These are phyloP conservation scores for Harpalus rufipes DNA, from an alignment of 2,888 invertebrate species.

Conservation along the genomic window DNA sequence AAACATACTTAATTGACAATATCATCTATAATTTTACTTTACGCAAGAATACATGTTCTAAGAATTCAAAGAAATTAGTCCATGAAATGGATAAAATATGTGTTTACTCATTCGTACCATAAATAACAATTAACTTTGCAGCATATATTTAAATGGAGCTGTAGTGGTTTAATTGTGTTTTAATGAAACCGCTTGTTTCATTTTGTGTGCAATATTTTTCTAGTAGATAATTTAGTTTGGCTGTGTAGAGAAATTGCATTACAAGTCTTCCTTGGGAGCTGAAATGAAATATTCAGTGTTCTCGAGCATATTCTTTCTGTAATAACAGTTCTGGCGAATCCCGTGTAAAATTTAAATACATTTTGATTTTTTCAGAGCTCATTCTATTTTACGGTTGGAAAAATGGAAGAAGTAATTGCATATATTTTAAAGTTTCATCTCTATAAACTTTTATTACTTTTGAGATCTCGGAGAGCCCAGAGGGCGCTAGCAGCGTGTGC, in stretches of 20 bases:
- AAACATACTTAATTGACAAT: too few relatives aligned
- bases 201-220: neutral
- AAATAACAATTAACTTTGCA: too few relatives aligned
- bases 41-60: neutral
- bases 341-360: slow-evolving; percentile 60
- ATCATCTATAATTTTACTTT: too few relatives aligned
- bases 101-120: too few relatives aligned
- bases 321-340: slow-evolving; percentile 11
- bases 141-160: too few relatives aligned
- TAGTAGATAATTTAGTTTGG: slow-evolving; percentile 4
- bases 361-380: slow-evolving; percentile 48
- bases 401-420: slow-evolving; percentile 61
- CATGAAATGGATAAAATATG: too few relatives aligned
- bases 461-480: slow-evolving; percentile 51
- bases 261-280: neutral
- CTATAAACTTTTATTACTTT: slow-evolving; percentile 66
- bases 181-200: too few relatives aligned
- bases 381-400: slow-evolving; percentile 57
- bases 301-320: slow-evolving; percentile 24
- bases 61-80: neutral
- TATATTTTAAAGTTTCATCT: slow-evolving; percentile 65
- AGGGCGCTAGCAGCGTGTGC: slow-evolving; percentile 15
- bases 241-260: neutral
- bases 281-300: slow-evolving; percentile 19
- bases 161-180: too few relatives aligned